Evolutionary conservation across 2,888 invertebrate genomes (phyloP).

Genomic region (Charanyca ferruginea): DNA sequence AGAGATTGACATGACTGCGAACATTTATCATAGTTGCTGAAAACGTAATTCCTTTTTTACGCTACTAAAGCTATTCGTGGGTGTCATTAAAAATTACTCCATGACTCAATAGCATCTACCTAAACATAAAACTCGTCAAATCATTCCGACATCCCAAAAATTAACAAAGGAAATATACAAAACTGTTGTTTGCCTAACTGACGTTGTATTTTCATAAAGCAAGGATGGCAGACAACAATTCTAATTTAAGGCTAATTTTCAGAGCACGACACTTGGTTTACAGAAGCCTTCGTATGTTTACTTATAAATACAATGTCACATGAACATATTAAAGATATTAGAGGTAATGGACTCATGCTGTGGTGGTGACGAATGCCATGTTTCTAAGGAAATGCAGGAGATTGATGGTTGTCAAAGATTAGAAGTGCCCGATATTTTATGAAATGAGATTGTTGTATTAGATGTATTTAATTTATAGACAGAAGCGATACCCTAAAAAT

Average conservation of each 20-base stretch:
- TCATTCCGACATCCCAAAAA: background rate
- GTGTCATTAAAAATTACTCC: too few relatives aligned
- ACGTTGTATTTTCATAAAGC: slow-evolving; percentile 58
- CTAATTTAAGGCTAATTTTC: slow-evolving; percentile 83
- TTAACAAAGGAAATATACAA: slow-evolving; percentile 30
- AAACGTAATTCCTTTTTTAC: background rate
- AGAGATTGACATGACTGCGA: background rate
- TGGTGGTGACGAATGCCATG: slow-evolving; percentile 31
- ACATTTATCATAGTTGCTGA: background rate
- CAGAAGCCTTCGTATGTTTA: slow-evolving; percentile 70
- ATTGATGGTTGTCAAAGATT: slow-evolving; percentile 18
- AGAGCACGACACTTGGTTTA: slow-evolving; percentile 75
- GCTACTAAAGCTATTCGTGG: background rate
- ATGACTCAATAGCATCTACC: background rate
- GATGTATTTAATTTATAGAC: too few relatives aligned
- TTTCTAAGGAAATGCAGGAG: slow-evolving; percentile 46
- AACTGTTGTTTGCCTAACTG: slow-evolving; percentile 30
- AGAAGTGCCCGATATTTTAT: slow-evolving; percentile 1
- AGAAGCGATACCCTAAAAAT: too few relatives aligned
- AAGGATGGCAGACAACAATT: slow-evolving; percentile 71
- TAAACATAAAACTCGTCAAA: background rate
- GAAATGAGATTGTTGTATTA: slow-evolving; percentile 1
- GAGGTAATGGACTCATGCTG: slow-evolving; percentile 29
- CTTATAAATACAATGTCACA: slow-evolving; percentile 70
- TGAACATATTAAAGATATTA: slow-evolving; percentile 58